These are phyloP conservation scores for Rhyacophila evoluta DNA, from an alignment of 2,888 invertebrate genomes.

Conservation along the genomic window DNA sequence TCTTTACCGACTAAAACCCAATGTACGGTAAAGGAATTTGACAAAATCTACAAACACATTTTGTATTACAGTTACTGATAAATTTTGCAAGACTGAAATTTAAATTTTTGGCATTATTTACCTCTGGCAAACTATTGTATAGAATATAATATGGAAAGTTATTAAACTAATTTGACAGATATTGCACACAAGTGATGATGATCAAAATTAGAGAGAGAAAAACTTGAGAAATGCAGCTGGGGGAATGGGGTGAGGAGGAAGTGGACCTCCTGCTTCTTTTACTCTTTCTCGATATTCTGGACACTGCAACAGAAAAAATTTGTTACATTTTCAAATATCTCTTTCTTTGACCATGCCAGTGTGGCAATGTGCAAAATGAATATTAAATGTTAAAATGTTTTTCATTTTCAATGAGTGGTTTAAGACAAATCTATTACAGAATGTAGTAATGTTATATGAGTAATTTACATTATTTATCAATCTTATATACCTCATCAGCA, in stretches of 20 bases:
- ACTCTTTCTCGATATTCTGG: slow-evolving; percentile 85
- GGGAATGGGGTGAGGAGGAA: slow-evolving; percentile 85
- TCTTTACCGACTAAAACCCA: too few relatives aligned
- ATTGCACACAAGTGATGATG: slow-evolving; percentile 44
- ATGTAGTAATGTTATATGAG: too few relatives aligned
- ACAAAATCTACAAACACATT: too few relatives aligned
- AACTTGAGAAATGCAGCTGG: slow-evolving; percentile 92
- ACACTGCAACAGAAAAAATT: slow-evolving; percentile 68
- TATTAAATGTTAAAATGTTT: too few relatives aligned
- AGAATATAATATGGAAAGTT: neutral
- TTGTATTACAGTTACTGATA: too few relatives aligned
- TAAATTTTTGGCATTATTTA: neutral
- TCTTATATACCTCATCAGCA: slow-evolving; percentile 78
- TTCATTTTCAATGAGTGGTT: too few relatives aligned
- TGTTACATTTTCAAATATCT: neutral
- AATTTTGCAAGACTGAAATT: neutral
- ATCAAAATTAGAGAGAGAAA: slow-evolving; percentile 79
- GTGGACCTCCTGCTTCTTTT: slow-evolving; percentile 81
- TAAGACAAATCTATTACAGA: too few relatives aligned
- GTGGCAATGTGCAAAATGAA: too few relatives aligned
- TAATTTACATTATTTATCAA: too few relatives aligned
- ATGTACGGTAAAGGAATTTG: too few relatives aligned
- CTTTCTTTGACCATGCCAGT: too few relatives aligned
- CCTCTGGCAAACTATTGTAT: neutral
- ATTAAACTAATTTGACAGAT: neutral